A percentile compares a stretch with the other conserved stretches of the same genome.
Evolutionary conservation across 2,113 vertebrate species (phyloP).

Genomic region (Muntiacus muntjak): DNA sequence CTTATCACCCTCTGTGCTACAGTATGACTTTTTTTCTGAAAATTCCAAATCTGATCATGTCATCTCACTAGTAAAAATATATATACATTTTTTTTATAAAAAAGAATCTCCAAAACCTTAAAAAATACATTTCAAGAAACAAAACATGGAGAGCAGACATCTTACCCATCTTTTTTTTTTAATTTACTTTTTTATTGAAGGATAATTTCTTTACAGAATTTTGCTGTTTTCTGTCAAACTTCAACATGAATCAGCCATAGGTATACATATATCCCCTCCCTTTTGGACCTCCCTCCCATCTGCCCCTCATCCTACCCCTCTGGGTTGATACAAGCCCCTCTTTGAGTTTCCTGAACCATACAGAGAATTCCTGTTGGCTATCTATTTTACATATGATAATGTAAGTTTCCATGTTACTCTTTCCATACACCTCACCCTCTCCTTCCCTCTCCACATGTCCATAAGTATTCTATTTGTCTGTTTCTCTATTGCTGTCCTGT

Average conservation of each 20-base stretch:
- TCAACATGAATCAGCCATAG: neutral
- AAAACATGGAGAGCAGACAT: neutral
- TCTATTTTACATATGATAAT: neutral
- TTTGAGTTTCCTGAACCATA: neutral
- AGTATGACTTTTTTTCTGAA: neutral
- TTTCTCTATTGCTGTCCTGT: neutral
- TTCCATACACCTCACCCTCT: neutral
- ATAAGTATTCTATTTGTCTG: neutral
- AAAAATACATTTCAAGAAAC: neutral
- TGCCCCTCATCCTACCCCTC: neutral
- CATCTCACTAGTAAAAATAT: neutral
- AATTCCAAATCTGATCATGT: neutral
- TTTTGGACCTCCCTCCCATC: neutral
- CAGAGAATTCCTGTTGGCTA: neutral
- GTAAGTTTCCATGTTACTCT: neutral
- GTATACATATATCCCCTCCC: neutral
- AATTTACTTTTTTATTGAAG: neutral
- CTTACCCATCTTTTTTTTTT: neutral
- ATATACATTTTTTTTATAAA: neutral
- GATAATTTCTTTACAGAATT: neutral
- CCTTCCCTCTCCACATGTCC: neutral
- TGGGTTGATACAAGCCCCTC: neutral
- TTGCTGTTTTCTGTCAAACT: neutral
- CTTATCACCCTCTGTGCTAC: neutral
- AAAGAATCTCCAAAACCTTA: neutral